A percentile compares a stretch with the other conserved stretches of the same genome.
Evolutionary conservation across 1,140 invertebrate genomes (phyloP).

Genomic region (Cydia splendana): DNA sequence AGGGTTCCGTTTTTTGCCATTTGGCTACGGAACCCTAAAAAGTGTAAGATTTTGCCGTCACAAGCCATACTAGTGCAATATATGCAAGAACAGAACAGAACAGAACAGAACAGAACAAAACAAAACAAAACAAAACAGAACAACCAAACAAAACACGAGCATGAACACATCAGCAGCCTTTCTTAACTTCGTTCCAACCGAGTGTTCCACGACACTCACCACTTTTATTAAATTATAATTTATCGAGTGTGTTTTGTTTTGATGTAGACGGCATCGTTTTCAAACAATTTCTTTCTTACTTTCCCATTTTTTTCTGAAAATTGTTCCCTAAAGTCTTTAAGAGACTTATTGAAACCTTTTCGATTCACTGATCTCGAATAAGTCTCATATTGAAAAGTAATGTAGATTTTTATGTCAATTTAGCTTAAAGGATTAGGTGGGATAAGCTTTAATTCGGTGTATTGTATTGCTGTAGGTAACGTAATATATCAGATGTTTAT

Average conservation of each 20-base stretch:
- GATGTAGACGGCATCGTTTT: neutral
- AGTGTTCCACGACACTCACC: too few species aligned
- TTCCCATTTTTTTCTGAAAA: neutral
- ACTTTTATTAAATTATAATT: neutral
- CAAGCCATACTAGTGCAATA: too few species aligned
- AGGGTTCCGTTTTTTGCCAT: too few species aligned
- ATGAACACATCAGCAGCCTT: too few species aligned
- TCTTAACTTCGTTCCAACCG: too few species aligned
- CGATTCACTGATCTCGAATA: neutral
- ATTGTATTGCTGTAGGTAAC: neutral
- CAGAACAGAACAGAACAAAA: too few species aligned
- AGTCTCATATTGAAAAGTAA: constrained; percentile 19
- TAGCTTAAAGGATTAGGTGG: neutral
- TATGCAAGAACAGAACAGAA: too few species aligned
- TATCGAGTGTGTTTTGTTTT: neutral
- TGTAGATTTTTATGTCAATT: neutral
- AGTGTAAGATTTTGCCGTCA: too few species aligned
- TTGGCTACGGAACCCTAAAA: too few species aligned
- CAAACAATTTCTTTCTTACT: constrained; percentile 2
- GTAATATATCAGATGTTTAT: too few species aligned
- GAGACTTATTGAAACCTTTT: constrained; percentile 5
- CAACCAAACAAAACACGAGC: too few species aligned
- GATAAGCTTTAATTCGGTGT: neutral
- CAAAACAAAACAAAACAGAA: too few species aligned
- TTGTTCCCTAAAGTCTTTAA: neutral